Conservation (phyloP, 2,113 vertebrate genomes). For the Lepidothrix coronata region DNA sequence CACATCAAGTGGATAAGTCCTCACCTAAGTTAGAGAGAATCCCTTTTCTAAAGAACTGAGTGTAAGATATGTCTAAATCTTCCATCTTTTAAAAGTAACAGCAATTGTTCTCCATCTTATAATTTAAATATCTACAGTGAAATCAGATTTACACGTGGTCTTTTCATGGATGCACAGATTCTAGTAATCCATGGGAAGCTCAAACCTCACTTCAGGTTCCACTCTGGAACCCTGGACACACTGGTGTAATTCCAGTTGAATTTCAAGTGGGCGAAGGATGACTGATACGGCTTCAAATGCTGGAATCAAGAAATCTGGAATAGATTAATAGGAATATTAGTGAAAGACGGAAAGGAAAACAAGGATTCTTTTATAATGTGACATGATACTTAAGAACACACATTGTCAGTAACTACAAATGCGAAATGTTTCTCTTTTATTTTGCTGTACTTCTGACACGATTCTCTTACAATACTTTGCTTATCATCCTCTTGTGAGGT, state of each 20-base stretch:
- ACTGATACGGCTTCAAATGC: background rate
- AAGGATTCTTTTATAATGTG: constrained; percentile 33
- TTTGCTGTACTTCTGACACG: constrained; percentile 40
- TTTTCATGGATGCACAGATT: background rate
- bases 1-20: background rate
- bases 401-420: background rate
- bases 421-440: background rate
- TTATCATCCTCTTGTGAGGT: constrained; percentile 55
- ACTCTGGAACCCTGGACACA: background rate
- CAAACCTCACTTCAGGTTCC: background rate
- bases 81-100: background rate
- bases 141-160: background rate
- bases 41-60: background rate
- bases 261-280: background rate
- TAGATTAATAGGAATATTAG: constrained; percentile 46
- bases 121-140: background rate
- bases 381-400: constrained; percentile 27
- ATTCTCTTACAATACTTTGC: constrained; percentile 39
- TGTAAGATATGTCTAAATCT: background rate
- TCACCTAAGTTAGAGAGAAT: background rate
- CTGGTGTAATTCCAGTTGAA: background rate
- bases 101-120: background rate
- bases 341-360: constrained; percentile 34
- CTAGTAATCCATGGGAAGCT: background rate
- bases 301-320: constrained; percentile 58